Percentiles rank a stretch among this genome's conserved stretches.
These are phyloP conservation scores for Sorex fumeus DNA, from an alignment of 2,113 vertebrate species.

Conservation along the genomic window DNA sequence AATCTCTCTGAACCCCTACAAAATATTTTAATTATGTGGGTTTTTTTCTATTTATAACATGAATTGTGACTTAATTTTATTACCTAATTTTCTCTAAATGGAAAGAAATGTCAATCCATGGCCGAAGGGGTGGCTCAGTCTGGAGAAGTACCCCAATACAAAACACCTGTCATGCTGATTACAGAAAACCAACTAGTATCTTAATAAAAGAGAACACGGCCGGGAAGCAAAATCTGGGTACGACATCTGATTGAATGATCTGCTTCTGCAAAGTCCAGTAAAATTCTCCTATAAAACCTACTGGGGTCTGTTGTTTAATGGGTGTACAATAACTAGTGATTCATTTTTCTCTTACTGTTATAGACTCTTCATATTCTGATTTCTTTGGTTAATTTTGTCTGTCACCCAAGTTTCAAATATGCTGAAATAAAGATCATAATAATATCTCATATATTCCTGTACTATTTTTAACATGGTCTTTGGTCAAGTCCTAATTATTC, in stretches of 20 bases:
- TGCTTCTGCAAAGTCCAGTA: neutral
- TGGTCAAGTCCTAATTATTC: neutral
- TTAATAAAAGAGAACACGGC: no score
- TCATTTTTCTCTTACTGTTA: no score
- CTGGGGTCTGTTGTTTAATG: neutral
- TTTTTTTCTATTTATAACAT: neutral
- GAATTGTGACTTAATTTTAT: neutral
- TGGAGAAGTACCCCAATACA: neutral
- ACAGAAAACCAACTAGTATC: no score
- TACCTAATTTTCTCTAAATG: neutral
- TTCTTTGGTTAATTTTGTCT: no score
- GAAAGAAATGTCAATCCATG: neutral
- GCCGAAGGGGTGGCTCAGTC: neutral
- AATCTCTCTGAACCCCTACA: no score
- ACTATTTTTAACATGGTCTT: no score
- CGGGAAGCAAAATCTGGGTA: neutral
- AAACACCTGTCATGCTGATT: neutral
- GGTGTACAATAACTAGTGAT: no score
- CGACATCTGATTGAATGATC: neutral
- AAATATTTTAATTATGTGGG: neutral
- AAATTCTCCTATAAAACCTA: neutral
- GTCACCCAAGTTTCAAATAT: no score
- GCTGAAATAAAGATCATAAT: no score
- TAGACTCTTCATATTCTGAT: no score
- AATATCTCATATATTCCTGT: no score